Percentiles rank a stretch among this genome's conserved stretches.
Conservation (phyloP, 1,140 invertebrate genomes). For the Drosophila ogumai region DNA sequence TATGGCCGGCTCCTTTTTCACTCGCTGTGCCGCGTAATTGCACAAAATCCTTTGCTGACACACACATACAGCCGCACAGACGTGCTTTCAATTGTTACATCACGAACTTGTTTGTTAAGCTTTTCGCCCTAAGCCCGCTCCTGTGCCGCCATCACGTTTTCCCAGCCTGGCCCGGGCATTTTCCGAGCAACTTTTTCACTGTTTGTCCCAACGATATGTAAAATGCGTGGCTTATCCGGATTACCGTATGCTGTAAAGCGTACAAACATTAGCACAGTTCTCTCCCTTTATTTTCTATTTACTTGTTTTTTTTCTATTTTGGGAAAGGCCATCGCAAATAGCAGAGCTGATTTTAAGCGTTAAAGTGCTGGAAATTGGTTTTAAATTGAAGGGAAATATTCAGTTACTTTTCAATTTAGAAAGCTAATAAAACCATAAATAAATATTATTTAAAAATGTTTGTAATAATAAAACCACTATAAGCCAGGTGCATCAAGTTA, state of each 20-base stretch:
- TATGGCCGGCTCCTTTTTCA: slow-evolving; percentile 41
- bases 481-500: accelerated
- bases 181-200: slow-evolving; percentile 18
- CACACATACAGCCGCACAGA: slow-evolving; percentile 32
- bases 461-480: too few relatives aligned
- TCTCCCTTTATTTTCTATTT: background rate
- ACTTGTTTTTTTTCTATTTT: slow-evolving; percentile 1
- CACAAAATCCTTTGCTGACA: slow-evolving; percentile 61
- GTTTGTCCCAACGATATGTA: slow-evolving; percentile 60
- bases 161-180: background rate
- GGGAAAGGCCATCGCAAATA: slow-evolving; percentile 4
- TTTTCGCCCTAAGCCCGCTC: slow-evolving; percentile 30
- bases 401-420: background rate
- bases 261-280: slow-evolving; percentile 53
- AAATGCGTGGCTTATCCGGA: slow-evolving; percentile 67
- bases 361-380: background rate
- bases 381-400: background rate
- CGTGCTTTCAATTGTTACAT: slow-evolving; percentile 52
- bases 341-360: slow-evolving; percentile 5
- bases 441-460: too few relatives aligned
- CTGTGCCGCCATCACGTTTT: slow-evolving; percentile 2
- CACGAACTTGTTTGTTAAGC: slow-evolving; percentile 62
- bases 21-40: slow-evolving; percentile 52
- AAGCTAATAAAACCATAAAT: too few relatives aligned
- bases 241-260: slow-evolving; percentile 48